These are phyloP conservation scores for Avahi laniger DNA, from an alignment of 2,797 vertebrate species.

Conservation along the genomic window DNA sequence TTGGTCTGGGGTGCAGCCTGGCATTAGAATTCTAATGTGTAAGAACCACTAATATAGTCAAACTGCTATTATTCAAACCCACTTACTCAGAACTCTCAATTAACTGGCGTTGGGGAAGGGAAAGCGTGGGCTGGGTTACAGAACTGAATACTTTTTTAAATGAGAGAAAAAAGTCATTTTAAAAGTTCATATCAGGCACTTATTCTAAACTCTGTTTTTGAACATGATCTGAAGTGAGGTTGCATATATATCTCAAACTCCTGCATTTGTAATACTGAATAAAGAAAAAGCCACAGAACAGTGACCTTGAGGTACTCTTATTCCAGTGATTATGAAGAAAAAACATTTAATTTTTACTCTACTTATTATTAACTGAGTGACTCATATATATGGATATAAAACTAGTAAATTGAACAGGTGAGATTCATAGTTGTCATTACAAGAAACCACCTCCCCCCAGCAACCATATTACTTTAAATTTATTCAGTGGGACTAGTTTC, in stretches of 20 bases:
- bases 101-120: neutral
- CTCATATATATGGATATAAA: neutral
- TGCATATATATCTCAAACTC: neutral
- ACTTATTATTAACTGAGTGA: neutral
- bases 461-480: neutral
- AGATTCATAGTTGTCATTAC: conserved; percentile 7
- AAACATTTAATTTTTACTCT: neutral
- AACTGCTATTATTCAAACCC: conserved; percentile 9
- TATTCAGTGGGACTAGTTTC: neutral
- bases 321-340: neutral
- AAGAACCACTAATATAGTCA: neutral
- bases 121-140: neutral
- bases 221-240: neutral
- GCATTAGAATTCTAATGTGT: neutral
- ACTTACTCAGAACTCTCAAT: conserved; percentile 39
- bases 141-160: neutral
- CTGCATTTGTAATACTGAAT: neutral
- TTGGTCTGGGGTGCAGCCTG: neutral
- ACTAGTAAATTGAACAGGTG: neutral
- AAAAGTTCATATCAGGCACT: neutral
- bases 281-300: neutral
- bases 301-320: neutral
- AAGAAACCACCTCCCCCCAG: neutral
- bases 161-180: neutral
- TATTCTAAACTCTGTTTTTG: neutral